Conservation (phyloP, 2,888 invertebrate genomes). For the Hesperia comma region DNA sequence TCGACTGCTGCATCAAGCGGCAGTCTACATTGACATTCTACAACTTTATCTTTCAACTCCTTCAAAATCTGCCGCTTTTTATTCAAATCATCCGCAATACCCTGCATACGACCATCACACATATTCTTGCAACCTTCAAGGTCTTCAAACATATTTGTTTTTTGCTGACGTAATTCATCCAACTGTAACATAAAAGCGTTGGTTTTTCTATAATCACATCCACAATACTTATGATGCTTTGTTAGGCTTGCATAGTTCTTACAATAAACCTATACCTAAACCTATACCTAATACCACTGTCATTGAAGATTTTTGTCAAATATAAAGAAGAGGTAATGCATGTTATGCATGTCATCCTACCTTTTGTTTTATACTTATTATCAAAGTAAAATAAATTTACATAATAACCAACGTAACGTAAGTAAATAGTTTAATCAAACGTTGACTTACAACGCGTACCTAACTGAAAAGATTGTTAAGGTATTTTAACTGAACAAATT, state of each 20-base stretch:
- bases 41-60: constrained; percentile 54
- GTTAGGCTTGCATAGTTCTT: neutral
- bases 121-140: constrained; percentile 62
- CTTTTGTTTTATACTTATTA: neutral
- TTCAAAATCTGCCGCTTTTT: constrained; percentile 54
- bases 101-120: constrained; percentile 62
- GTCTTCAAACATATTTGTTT: constrained; percentile 59
- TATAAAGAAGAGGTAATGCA: too few species aligned
- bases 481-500: too few species aligned
- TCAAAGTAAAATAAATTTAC: neutral
- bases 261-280: too few species aligned
- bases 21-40: constrained; percentile 69
- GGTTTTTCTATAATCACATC: neutral
- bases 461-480: neutral
- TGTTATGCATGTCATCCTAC: neutral
- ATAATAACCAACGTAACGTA: neutral
- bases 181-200: constrained; percentile 50
- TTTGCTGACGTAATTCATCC: constrained; percentile 58
- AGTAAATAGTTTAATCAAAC: neutral
- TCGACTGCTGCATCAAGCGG: constrained; percentile 63
- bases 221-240: neutral
- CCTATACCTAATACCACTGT: too few species aligned
- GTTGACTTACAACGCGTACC: neutral
- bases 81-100: constrained; percentile 55
- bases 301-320: too few species aligned